Evolutionary conservation across 2,113 vertebrate genomes (phyloP).

Genomic region (Cygnus buccinator): DNA sequence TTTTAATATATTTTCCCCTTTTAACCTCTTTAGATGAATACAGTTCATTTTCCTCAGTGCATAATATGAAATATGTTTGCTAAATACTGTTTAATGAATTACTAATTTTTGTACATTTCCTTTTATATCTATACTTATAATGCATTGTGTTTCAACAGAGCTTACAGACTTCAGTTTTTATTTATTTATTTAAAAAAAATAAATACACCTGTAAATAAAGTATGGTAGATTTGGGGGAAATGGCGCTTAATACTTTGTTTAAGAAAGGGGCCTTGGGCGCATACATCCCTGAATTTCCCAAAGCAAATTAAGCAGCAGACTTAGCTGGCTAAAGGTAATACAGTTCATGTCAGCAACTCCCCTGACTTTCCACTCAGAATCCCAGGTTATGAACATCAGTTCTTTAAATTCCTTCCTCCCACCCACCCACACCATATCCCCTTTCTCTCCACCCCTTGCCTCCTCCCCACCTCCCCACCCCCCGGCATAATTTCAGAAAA

Average conservation of each 20-base stretch:
- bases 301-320: not conserved
- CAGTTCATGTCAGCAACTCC: not conserved
- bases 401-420: not conserved
- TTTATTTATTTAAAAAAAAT: not conserved
- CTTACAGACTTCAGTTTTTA: not conserved
- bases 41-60: not conserved
- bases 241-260: not conserved
- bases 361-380: not conserved
- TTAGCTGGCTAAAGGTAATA: not conserved
- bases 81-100: not conserved
- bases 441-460: no score
- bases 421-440: no score
- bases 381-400: rapidly evolving
- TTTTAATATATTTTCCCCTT: not conserved
- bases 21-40: not conserved
- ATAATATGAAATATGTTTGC: not conserved
- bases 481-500: not conserved
- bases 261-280: not conserved
- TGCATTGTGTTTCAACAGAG: not conserved
- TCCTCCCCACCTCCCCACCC: no score
- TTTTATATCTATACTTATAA: not conserved
- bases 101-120: not conserved
- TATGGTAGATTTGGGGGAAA: not conserved
- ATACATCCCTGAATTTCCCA: not conserved
- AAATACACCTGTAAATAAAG: not conserved